phyloP scores from a whole-genome alignment of 30 jellyfish, hydroid and myxozoan species.

The Aurelia sp. region DNA sequence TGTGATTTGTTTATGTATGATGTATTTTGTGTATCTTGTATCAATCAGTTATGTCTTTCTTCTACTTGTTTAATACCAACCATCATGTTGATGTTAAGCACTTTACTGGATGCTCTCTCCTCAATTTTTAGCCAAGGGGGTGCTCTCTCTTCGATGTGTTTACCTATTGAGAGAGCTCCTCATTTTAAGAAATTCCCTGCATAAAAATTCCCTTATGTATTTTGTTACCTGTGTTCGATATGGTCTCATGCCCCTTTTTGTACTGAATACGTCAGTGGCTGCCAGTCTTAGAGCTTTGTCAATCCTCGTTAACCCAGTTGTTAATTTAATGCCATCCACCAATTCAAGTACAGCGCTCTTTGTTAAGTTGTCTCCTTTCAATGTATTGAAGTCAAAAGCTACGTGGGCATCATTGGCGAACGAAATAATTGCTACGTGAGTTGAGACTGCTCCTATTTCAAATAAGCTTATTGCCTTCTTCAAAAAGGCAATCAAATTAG shows the following conservation, averaged over 20 bases:
- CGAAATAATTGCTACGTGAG: conserved; percentile 97
- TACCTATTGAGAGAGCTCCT: too few species aligned
- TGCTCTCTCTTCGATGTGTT: too few species aligned
- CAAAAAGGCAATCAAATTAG: conserved; percentile 72
- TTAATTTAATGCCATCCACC: conserved; percentile 66
- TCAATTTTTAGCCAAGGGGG: too few species aligned
- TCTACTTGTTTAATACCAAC: too few species aligned
- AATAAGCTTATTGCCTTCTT: conserved; percentile 89
- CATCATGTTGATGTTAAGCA: too few species aligned
- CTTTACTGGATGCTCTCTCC: too few species aligned
- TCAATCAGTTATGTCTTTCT: too few species aligned
- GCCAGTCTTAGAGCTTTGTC: conserved; percentile 92
- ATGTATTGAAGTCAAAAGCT: conserved; percentile 84
- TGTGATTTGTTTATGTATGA: too few species aligned
- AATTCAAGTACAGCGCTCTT: conserved; percentile 73
- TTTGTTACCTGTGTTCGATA: conserved; percentile 83
- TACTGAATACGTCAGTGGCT: conserved; percentile 69
- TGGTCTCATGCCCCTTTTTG: conserved; percentile 83
- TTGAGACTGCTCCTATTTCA: conserved; percentile 71
- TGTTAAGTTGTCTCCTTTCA: conserved; percentile 78
- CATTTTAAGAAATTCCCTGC: too few species aligned
- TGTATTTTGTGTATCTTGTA: too few species aligned
- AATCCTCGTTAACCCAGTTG: conserved; percentile 92
- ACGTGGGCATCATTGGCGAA: conserved; percentile 88
- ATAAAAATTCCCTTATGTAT: too few species aligned